Evolutionary conservation across 1,140 invertebrate species (phyloP).

Genomic region (Ephestia elutella): DNA sequence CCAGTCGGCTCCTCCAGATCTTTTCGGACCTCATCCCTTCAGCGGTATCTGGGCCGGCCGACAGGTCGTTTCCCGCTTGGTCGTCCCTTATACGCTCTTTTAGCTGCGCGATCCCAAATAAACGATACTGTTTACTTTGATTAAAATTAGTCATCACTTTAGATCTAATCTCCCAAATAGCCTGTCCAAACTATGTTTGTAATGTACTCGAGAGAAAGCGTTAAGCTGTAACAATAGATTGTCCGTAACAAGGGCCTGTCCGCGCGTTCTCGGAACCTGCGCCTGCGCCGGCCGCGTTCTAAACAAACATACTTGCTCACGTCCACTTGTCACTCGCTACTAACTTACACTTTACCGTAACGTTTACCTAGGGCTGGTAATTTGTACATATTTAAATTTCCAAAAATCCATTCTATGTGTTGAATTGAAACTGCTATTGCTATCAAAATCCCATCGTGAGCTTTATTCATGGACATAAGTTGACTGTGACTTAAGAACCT

Average conservation of each 20-base stretch:
- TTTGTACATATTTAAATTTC: neutral
- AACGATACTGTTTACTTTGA: neutral
- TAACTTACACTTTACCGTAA: constrained; percentile 61
- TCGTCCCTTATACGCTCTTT: too few relatives aligned
- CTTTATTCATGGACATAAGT: too few relatives aligned
- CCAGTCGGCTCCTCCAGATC: too few relatives aligned
- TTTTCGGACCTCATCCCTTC: too few relatives aligned
- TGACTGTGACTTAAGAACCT: too few relatives aligned
- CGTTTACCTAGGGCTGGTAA: constrained; percentile 30
- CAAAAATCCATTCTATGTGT: too few relatives aligned
- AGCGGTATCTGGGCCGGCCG: too few relatives aligned
- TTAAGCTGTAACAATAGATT: constrained; percentile 1
- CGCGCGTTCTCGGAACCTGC: constrained; percentile 35
- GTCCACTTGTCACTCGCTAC: constrained; percentile 54
- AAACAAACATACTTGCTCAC: constrained; percentile 62
- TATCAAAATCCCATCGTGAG: too few relatives aligned
- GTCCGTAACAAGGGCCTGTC: neutral
- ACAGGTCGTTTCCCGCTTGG: too few relatives aligned
- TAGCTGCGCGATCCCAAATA: too few relatives aligned
- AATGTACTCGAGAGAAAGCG: constrained; percentile 6
- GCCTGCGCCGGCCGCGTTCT: constrained; percentile 16
- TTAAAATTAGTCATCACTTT: constrained; percentile 8
- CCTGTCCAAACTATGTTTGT: constrained; percentile 3
- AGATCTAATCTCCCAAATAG: too few relatives aligned
- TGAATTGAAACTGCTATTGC: too few relatives aligned